These are phyloP conservation scores for Columba guinea DNA, from an alignment of 2,797 vertebrate genomes.

Conservation along the genomic window DNA sequence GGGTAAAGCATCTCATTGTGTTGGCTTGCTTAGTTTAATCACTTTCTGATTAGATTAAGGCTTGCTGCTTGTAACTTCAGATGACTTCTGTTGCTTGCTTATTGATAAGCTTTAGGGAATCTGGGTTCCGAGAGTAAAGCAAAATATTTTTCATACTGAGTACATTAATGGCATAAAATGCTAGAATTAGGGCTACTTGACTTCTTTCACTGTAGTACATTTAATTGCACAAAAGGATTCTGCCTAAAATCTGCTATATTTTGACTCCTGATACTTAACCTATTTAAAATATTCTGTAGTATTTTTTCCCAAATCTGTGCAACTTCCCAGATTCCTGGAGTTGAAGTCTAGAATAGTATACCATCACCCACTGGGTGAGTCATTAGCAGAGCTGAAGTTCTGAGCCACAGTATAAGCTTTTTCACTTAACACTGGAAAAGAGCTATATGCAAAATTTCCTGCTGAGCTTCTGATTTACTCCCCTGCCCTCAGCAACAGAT, in stretches of 20 bases:
- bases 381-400: neutral
- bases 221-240: neutral
- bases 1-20: neutral
- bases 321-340: neutral
- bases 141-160: neutral
- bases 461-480: neutral
- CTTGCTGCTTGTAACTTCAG: neutral
- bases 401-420: neutral
- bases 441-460: neutral
- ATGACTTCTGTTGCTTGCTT: neutral
- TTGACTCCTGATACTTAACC: neutral
- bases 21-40: neutral
- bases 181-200: neutral
- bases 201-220: neutral
- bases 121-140: neutral
- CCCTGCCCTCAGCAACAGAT: neutral
- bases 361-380: neutral
- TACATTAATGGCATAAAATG: neutral
- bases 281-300: neutral
- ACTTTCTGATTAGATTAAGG: neutral
- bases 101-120: neutral
- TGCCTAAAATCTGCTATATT: neutral
- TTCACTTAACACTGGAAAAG: neutral
- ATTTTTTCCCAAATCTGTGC: neutral
- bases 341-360: neutral